These are phyloP conservation scores for Vesta saturnalis DNA, from an alignment of 2,888 invertebrate species.

Conservation along the genomic window DNA sequence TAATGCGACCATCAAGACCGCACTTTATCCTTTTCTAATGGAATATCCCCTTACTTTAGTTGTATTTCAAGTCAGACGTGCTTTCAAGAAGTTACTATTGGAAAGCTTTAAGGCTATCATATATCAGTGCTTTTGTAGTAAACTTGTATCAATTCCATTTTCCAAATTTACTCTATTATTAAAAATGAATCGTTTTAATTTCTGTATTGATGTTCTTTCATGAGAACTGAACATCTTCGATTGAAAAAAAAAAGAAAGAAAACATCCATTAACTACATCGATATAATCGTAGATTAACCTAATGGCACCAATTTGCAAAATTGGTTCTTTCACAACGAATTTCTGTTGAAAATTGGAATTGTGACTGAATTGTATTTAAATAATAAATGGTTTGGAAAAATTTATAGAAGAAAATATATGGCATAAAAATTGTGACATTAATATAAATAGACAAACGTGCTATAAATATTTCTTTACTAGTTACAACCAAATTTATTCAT, in stretches of 20 bases:
- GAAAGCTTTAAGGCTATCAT: constrained; percentile 25
- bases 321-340: background rate
- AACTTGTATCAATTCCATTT: constrained; percentile 19
- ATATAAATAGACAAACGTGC: constrained; percentile 1
- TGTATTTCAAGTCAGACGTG: constrained; percentile 27
- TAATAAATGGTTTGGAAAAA: background rate
- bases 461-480: background rate
- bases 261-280: background rate
- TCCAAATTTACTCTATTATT: background rate
- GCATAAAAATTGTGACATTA: background rate
- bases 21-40: constrained; percentile 29
- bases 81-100: constrained; percentile 27
- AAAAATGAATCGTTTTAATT: background rate
- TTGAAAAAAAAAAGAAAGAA: background rate
- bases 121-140: constrained; percentile 26
- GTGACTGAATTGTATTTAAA: background rate
- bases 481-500: background rate
- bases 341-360: no score
- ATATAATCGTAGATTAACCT: background rate
- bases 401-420: background rate
- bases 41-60: constrained; percentile 17
- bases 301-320: background rate
- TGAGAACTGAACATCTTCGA: no score
- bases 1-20: constrained; percentile 25
- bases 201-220: background rate